These are phyloP conservation scores for Porphyrio hochstetteri DNA, from an alignment of 2,113 vertebrate species.

Conservation along the genomic window DNA sequence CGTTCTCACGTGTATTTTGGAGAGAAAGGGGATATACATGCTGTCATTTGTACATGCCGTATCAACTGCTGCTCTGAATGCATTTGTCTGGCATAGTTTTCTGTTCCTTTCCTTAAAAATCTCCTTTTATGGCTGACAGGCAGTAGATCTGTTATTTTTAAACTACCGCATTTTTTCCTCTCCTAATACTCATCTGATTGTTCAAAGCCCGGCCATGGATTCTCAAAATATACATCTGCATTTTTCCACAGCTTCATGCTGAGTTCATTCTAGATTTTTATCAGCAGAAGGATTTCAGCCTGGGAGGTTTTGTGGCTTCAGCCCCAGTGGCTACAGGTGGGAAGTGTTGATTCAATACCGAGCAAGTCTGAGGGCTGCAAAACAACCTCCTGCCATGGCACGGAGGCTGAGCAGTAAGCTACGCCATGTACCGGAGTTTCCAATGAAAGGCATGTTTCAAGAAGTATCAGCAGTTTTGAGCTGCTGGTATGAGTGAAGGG, in stretches of 20 bases:
- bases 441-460: background rate
- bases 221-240: constrained; percentile 56
- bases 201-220: constrained; percentile 19
- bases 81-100: constrained; percentile 27
- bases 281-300: constrained; percentile 37
- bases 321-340: constrained; percentile 17
- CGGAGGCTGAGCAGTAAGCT: background rate
- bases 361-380: background rate
- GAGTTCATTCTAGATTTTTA: constrained; percentile 55
- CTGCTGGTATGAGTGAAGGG: background rate
- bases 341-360: constrained; percentile 16
- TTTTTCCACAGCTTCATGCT: constrained; percentile 30
- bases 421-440: background rate
- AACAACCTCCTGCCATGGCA: constrained; percentile 8
- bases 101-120: constrained; percentile 49
- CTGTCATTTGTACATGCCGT: background rate
- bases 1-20: background rate
- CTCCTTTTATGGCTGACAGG: constrained; percentile 57
- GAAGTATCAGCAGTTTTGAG: constrained; percentile 8
- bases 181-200: constrained; percentile 60
- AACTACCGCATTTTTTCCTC: constrained; percentile 27
- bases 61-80: constrained; percentile 29
- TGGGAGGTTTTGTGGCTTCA: background rate
- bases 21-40: background rate
- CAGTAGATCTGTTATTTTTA: constrained; percentile 60